Evolutionary conservation across 2,888 invertebrate genomes (phyloP).

Genomic region (Tanypteryx hageni): DNA sequence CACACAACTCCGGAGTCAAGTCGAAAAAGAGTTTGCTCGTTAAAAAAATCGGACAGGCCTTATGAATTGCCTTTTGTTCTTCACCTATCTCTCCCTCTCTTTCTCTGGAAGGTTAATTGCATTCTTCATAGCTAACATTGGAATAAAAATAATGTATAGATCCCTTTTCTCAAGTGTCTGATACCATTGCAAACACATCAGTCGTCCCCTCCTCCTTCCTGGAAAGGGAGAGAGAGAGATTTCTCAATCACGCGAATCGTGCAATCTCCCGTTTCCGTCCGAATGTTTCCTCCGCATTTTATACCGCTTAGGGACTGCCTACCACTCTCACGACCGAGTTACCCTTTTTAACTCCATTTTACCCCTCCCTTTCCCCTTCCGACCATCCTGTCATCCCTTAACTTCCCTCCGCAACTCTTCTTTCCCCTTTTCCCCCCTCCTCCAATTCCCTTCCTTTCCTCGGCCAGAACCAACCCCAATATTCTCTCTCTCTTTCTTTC

Average conservation of each 20-base stretch:
- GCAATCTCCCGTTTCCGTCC: not conserved
- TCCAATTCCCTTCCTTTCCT: not conserved
- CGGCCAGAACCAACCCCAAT: not conserved
- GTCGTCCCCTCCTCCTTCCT: not conserved
- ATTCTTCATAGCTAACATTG: not conserved
- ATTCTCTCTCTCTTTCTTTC: not conserved
- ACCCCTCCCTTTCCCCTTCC: not conserved
- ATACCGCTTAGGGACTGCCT: not conserved
- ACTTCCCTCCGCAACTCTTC: too few relatives aligned
- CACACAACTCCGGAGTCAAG: not conserved
- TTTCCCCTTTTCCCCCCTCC: too few relatives aligned
- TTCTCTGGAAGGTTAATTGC: slow-evolving; percentile 20
- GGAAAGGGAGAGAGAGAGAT: not conserved
- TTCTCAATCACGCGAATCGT: slow-evolving; percentile 55
- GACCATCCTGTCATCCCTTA: not conserved
- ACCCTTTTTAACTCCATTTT: not conserved
- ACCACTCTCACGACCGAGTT: not conserved
- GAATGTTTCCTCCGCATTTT: not conserved
- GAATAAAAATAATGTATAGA: slow-evolving; percentile 19
- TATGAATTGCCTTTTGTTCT: not conserved
- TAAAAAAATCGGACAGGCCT: not conserved
- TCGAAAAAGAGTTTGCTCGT: slow-evolving; percentile 3
- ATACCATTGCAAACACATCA: slow-evolving; percentile 41
- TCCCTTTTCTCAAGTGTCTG: not conserved
- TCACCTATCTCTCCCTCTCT: not conserved